Percentiles rank a stretch among this genome's conserved stretches.
Conservation (phyloP, 2,888 invertebrate genomes). For the Habrosyne pyritoides region DNA sequence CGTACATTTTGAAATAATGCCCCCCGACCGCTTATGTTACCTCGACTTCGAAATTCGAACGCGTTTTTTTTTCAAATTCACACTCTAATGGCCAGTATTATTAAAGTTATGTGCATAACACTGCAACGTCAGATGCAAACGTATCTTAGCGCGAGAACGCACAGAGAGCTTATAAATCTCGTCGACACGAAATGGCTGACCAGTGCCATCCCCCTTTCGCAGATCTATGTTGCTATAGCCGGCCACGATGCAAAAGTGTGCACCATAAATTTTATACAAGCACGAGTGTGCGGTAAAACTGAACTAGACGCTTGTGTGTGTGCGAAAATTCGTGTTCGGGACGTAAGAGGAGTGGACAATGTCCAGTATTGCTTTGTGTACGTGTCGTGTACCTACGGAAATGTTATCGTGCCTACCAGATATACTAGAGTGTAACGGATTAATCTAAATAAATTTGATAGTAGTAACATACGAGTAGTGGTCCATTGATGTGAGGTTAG, state of each 20-base stretch:
- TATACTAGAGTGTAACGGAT: constrained; percentile 46
- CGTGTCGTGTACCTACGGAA: constrained; percentile 58
- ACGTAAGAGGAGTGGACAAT: constrained; percentile 74
- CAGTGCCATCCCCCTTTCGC: constrained; percentile 65
- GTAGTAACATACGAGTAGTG: constrained; percentile 17
- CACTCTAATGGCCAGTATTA: constrained; percentile 16
- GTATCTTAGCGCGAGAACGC: constrained; percentile 72
- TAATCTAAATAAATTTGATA: constrained; percentile 74
- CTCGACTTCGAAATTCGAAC: constrained; percentile 33
- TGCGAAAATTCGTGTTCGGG: constrained; percentile 75
- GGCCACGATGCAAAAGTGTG: constrained; percentile 76
- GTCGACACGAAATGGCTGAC: constrained; percentile 82
- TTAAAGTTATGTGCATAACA: neutral
- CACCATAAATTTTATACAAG: constrained; percentile 82
- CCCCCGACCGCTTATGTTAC: constrained; percentile 56
- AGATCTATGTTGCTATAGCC: constrained; percentile 71
- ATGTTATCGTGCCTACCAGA: constrained; percentile 58
- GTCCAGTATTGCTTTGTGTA: constrained; percentile 74
- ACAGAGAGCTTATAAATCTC: constrained; percentile 81
- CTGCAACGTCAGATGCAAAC: constrained; percentile 57
- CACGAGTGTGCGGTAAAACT: constrained; percentile 79
- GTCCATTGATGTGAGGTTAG: constrained; percentile 45
- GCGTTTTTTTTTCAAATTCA: constrained; percentile 23
- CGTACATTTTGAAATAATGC: constrained; percentile 80
- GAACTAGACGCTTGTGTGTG: constrained; percentile 63